Conservation (phyloP, 2,797 vertebrate species). For the Hyperoplus lanceolatus region DNA sequence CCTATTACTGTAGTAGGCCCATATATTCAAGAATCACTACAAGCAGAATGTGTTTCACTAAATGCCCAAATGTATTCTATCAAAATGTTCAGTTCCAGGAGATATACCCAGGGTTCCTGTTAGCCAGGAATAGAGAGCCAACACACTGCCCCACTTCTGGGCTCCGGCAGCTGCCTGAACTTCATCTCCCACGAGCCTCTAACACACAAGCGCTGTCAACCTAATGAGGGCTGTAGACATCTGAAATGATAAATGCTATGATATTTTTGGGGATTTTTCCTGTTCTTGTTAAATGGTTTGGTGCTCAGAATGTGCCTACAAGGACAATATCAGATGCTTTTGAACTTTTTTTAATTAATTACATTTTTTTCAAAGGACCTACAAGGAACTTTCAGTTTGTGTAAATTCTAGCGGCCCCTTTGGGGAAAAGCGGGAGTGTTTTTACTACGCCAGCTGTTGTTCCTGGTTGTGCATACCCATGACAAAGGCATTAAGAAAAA, state of each 20-base stretch:
- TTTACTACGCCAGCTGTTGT: too few species aligned
- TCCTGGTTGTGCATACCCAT: too few species aligned
- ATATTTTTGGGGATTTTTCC: background rate
- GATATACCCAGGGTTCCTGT: background rate
- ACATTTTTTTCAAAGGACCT: too few species aligned
- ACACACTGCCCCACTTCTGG: slow-evolving; percentile 3
- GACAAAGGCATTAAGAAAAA: too few species aligned
- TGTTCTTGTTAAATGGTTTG: background rate
- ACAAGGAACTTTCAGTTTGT: too few species aligned
- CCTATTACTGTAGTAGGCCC: background rate
- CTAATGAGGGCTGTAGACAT: background rate
- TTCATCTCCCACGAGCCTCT: slow-evolving; percentile 23
- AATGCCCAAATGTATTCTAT: background rate
- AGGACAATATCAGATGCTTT: background rate
- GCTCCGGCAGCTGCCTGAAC: slow-evolving; percentile 3
- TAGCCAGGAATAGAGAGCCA: background rate
- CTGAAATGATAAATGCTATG: slow-evolving; percentile 14
- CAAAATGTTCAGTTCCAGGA: background rate
- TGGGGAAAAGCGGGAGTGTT: too few species aligned
- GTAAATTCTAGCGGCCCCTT: too few species aligned
- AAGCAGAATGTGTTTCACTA: background rate
- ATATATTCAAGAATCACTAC: background rate
- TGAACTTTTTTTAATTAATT: background rate
- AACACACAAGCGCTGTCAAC: background rate
- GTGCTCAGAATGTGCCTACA: background rate